Conservation (phyloP, 2,888 invertebrate species). For the Mesoligia furuncula region DNA sequence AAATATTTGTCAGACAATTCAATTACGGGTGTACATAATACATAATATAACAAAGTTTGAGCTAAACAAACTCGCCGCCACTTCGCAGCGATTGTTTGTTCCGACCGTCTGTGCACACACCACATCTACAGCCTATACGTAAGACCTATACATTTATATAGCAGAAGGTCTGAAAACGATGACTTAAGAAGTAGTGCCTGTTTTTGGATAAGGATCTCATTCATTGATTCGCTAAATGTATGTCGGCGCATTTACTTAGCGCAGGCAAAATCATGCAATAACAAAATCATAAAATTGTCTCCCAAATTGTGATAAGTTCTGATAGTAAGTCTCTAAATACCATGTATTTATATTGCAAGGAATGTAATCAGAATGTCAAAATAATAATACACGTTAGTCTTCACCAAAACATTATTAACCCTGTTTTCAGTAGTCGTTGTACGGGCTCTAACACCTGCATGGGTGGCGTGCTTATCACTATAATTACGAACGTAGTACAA, state of each 20-base stretch:
- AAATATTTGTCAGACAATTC: conserved; percentile 77
- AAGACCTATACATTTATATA: not conserved
- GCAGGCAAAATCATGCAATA: not conserved
- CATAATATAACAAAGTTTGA: conserved; percentile 72
- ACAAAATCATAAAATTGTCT: not conserved
- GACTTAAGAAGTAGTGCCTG: not conserved
- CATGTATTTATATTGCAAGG: not conserved
- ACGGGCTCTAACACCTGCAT: no score
- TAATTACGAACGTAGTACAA: not conserved
- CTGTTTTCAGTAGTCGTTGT: not conserved
- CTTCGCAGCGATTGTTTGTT: conserved; percentile 74
- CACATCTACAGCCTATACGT: conserved; percentile 4
- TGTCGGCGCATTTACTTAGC: not conserved
- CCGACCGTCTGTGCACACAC: conserved; percentile 68
- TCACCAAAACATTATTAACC: not conserved
- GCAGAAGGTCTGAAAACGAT: not conserved
- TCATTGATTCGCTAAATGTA: not conserved
- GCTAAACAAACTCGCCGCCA: conserved; percentile 69
- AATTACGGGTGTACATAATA: conserved; percentile 74
- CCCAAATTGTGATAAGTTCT: not conserved
- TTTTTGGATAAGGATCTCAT: not conserved
- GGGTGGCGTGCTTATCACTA: not conserved
- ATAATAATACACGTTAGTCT: not conserved
- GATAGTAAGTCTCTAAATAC: not conserved
- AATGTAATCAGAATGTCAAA: not conserved